Conservation (phyloP, 2,113 vertebrate species). For the Pseudorasbora parva region DNA sequence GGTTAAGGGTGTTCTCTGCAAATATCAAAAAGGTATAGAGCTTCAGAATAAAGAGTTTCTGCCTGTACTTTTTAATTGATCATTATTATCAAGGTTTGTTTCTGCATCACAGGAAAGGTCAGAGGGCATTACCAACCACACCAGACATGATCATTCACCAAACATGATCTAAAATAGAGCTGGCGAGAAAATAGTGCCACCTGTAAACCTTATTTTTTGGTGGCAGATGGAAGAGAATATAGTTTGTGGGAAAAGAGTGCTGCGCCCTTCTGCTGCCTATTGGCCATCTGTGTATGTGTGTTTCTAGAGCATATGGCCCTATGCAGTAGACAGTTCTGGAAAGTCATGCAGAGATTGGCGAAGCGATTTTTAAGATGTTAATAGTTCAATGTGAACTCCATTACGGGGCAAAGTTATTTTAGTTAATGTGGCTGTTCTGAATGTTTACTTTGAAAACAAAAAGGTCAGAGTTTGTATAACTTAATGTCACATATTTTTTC, state of each 20-base stretch:
- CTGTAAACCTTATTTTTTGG: slow-evolving; percentile 33
- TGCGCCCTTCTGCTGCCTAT: slow-evolving; percentile 5
- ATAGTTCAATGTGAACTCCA: slow-evolving; percentile 18
- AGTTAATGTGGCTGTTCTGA: not conserved
- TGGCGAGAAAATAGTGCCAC: slow-evolving; percentile 7
- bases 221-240: slow-evolving; percentile 42
- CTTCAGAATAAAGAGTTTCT: slow-evolving; percentile 13
- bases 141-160: slow-evolving; percentile 11
- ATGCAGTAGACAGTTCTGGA: slow-evolving; percentile 15
- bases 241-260: slow-evolving; percentile 16
- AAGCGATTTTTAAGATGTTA: not conserved
- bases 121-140: not conserved
- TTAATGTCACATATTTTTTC: not conserved
- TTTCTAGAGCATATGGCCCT: slow-evolving; percentile 34
- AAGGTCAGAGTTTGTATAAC: slow-evolving; percentile 35
- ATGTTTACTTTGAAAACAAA: slow-evolving; percentile 20
- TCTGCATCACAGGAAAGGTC: not conserved
- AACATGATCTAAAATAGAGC: slow-evolving; percentile 20
- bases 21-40: not conserved
- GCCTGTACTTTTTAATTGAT: slow-evolving; percentile 14
- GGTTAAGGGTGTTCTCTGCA: slow-evolving; percentile 6
- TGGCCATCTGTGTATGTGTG: slow-evolving; percentile 32
- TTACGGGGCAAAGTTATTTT: not conserved
- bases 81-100: not conserved
- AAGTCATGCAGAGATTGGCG: slow-evolving; percentile 35